Conservation (phyloP, 2,113 vertebrate species). For the Anolis carolinensis region DNA sequence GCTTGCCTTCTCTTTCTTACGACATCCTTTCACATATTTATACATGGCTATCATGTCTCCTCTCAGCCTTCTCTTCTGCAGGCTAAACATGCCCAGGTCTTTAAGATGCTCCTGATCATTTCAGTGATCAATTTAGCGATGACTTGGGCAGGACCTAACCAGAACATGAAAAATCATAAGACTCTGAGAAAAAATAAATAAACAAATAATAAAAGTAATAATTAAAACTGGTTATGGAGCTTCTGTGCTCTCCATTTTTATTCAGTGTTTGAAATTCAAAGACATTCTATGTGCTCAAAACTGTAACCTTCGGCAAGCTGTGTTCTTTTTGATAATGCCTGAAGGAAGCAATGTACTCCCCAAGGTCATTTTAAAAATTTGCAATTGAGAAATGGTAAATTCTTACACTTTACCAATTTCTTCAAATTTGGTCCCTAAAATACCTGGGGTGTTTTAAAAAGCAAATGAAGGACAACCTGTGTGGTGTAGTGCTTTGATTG, state of each 20-base stretch:
- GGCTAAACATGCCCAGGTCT: too few species aligned
- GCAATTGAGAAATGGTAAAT: slow-evolving; percentile 28
- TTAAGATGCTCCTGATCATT: background rate
- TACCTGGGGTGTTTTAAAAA: too few species aligned
- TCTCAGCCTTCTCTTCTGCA: too few species aligned
- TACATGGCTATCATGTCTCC: slow-evolving; percentile 7
- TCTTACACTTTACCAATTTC: background rate
- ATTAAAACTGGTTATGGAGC: too few species aligned
- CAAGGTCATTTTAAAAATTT: slow-evolving; percentile 50
- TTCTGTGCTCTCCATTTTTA: background rate
- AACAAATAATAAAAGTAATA: background rate
- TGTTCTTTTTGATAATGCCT: slow-evolving; percentile 57
- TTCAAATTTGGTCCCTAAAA: too few species aligned
- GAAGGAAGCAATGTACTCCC: slow-evolving; percentile 56
- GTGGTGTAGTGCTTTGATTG: too few species aligned
- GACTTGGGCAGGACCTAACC: slow-evolving; percentile 12
- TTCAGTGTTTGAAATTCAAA: slow-evolving; percentile 38
- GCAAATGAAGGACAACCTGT: too few species aligned
- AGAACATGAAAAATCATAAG: slow-evolving; percentile 24
- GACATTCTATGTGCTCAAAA: slow-evolving; percentile 37
- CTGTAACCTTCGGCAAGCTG: slow-evolving; percentile 48
- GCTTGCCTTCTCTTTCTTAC: too few species aligned
- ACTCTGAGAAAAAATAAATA: slow-evolving; percentile 2
- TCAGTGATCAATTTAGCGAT: slow-evolving; percentile 39
- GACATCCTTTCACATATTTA: too few species aligned